Evolutionary conservation across 2,797 vertebrate genomes (phyloP).

Genomic region (Momotus momota): DNA sequence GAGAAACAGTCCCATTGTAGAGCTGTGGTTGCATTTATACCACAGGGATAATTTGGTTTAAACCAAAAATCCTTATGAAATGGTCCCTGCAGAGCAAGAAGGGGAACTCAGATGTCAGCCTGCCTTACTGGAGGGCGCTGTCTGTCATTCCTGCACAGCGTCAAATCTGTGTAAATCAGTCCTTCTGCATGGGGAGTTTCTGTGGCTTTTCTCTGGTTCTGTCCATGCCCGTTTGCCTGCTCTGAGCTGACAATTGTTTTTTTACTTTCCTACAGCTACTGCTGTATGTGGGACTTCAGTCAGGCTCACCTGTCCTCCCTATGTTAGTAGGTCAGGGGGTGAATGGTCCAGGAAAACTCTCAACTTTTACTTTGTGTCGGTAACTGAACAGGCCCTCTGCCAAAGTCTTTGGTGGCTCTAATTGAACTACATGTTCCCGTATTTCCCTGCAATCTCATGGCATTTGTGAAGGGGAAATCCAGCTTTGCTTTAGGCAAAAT

Average conservation of each 20-base stretch:
- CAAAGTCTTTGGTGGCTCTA: background rate
- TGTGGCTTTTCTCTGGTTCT: background rate
- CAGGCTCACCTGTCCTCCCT: background rate
- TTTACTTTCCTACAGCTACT: background rate
- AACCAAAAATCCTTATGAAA: background rate
- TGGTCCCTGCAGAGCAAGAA: background rate
- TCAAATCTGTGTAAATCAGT: background rate
- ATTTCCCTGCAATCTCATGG: background rate
- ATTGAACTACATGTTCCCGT: background rate
- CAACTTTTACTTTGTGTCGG: background rate
- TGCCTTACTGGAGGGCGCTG: background rate
- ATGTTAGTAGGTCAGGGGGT: too few species aligned
- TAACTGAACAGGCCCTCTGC: background rate
- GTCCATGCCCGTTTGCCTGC: background rate
- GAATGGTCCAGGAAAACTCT: background rate
- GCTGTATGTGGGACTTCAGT: background rate
- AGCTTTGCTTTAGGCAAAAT: background rate
- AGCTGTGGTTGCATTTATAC: background rate
- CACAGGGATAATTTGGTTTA: background rate
- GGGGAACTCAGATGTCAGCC: fast-evolving
- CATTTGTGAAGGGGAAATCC: background rate
- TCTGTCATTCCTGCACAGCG: background rate
- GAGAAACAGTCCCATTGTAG: background rate
- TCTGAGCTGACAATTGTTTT: fast-evolving
- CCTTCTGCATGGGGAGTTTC: background rate